Evolutionary conservation across 2,888 invertebrate species (phyloP), one percentile per base, ranked within the genome.

Genomic region (Eupelmus urozonus): DNA sequence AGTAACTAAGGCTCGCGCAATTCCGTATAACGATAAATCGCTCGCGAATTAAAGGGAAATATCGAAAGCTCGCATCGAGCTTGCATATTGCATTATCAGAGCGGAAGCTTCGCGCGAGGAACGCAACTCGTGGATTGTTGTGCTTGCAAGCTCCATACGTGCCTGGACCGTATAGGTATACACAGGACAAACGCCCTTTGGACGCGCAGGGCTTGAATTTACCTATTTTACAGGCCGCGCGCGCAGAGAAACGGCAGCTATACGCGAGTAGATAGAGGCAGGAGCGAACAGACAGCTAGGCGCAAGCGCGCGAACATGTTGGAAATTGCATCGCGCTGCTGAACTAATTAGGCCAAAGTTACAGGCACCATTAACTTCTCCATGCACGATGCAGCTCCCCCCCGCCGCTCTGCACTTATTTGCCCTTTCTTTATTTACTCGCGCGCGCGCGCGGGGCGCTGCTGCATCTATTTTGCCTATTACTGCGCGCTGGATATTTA

Each of bases 311-410:
- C 20, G 25, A 45, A 51, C 23, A 13, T n/a, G 27, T 51, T 16
- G 45, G 62, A 76, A 69, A 67, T 62, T 74, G 66, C 66, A 66
- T 66, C 55, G 53, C 66, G 13, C 9, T n/a, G 29, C 16, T 18
- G 34, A 20, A 62, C 67, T 76, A 69, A 76, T 76, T 76, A 76
- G 53, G 69, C 49, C 62, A 62, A 60, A 75, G 60, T 60, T 53
- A 51, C 60, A 65, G 53, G 51, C 60, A 51, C 66, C 67, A 69
- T 69, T 75, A 73, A 62, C 51, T 71, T 62, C 23, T 45, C 13
- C 60, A 1, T n/a, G 11, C 40, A 49, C 9, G n/a, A 2, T 27
- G 29, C 11, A 3, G 40, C 25, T 4, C 34, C 9, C 34, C 34
- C 34, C 34, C 9, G 9, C 34, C 34, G 4, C 45, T 1, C 67